Evolutionary conservation across 1,140 invertebrate species (phyloP).

Genomic region (Drosophila sproati): DNA sequence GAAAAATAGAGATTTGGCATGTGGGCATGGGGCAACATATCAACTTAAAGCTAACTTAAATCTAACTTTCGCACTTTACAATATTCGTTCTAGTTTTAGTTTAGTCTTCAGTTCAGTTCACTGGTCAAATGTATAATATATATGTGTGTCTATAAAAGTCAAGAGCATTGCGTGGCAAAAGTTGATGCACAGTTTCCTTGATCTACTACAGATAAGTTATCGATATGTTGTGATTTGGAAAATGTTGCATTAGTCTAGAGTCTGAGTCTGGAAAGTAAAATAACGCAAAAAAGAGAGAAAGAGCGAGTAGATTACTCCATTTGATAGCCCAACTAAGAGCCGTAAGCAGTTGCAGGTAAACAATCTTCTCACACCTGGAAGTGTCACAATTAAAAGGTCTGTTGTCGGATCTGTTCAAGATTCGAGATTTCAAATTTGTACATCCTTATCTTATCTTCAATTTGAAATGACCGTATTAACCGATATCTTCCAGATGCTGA

Average conservation of each 20-base stretch:
- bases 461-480: not conserved
- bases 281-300: slow-evolving; percentile 62
- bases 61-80: slow-evolving; percentile 37
- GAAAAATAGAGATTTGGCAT: slow-evolving; percentile 62
- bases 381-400: not conserved
- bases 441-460: no score
- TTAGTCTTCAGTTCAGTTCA: slow-evolving; percentile 53
- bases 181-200: slow-evolving; percentile 19
- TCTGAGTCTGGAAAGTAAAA: slow-evolving; percentile 83
- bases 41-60: slow-evolving; percentile 41
- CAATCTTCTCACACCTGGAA: slow-evolving; percentile 2
- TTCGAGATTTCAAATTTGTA: no score
- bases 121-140: slow-evolving; percentile 24
- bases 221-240: slow-evolving; percentile 84
- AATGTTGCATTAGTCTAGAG: slow-evolving; percentile 81
- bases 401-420: no score
- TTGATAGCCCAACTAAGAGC: slow-evolving; percentile 41
- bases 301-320: slow-evolving; percentile 54
- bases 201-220: slow-evolving; percentile 83
- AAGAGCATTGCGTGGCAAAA: slow-evolving; percentile 48
- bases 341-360: slow-evolving; percentile 10
- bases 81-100: slow-evolving; percentile 29
- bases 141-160: not conserved
- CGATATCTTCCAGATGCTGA: slow-evolving; percentile 6
- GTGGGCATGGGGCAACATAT: slow-evolving; percentile 28